Base-by-base conservation (phyloP, 37 sponge, comb jelly and placozoan genomes). In the Sycon ciliatum region DNA sequence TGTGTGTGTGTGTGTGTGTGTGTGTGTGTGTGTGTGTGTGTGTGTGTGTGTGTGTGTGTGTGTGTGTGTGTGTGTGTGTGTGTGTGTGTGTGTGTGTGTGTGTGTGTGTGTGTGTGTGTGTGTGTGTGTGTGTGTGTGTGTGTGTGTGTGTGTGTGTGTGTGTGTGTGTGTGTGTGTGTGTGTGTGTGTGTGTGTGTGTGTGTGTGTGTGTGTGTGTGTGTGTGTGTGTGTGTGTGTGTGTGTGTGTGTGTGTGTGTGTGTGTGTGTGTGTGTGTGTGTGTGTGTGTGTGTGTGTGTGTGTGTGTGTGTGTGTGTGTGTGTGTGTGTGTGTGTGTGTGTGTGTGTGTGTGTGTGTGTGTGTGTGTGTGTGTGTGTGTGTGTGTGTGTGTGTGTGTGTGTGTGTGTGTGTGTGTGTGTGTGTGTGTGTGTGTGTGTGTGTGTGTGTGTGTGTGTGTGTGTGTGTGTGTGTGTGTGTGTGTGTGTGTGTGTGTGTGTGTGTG, bases 1-100 rank as follows among this genome's bases (percentile, higher is more conserved):
- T 42, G 49, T 42, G 49, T 42, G 49, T 42, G 49, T 42, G 49
- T 13, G 49, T 42, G 49, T 13, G 13, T 42, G 49, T 42, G 49
- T 42, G 49, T 42, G 49, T 42, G 49, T 42, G 49, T 42, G 49
- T 42, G 49, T 42, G 49, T 42, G 49, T 42, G 49, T 42, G 49
- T 18, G 49, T 42, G 49, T 42, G 49, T 42, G 49, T 42, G 49
- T 42, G 49, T 42, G 49, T 42, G 49, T 42, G 49, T 42, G 49
- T 42, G 49, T 42, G 49, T 42, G 49, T 42, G 49, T 42, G 49
- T 42, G 13, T 42, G 49, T 42, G 49, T 42, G 49, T 42, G 49
- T 42, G 49, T 42, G 13, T 42, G 49, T 42, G 49, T 42, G 13
- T 42, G 49, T 42, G 49, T 42, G 49, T 42, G 49, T 42, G 49